Base-by-base conservation (phyloP, 2,797 vertebrate species). In the Intellagama lesueurii region DNA sequence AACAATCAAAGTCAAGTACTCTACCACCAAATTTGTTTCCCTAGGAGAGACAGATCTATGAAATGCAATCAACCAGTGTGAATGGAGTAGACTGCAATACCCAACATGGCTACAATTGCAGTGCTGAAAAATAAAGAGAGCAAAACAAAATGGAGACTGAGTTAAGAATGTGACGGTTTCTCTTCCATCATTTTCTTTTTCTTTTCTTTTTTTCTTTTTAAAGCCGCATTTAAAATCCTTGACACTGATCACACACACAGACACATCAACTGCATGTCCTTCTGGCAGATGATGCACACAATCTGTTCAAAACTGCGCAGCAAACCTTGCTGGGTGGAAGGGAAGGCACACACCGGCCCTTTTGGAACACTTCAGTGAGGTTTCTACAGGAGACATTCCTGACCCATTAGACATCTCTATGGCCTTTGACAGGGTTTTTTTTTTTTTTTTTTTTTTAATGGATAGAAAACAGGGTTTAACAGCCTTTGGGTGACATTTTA, bases 181-280 rank as follows among this genome's bases (percentile, higher is more conserved):
- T 60, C 44, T 80, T 32, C 40, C 40, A 26, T 64, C 3, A 5
- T 64, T 5, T 7, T 9, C 72, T 44, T 16, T 60, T 22, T 28
- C 22, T 49, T 6, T 35, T 30, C 32, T 24, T 81, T 8, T 16
- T 32, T n/a, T 26, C 7, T 2, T 52, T 68, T 35, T 35, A 9
- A 12, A 28, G 16, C 6, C 14, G 60, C 85, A 52, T 81, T 79
- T 52, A 44, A 73, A 78, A 83, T 83, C 52, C n/a, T 17, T 24
- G 52, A 75, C 52, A 81, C 14, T 60, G 68, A 86, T 76, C 40
- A 87, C 80, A 84, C 69, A 88, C n/a, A 28, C 28, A 69, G 22
- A 32, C 26, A 28, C 44, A 85, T 76, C 28, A 56, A 22, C 60
- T 6, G 56, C n/a, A n/a, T 81, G 75, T 60, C 81, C 68, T 66